Base-by-base conservation (phyloP, 1,140 invertebrate species). In the Diuraphis noxia region DNA sequence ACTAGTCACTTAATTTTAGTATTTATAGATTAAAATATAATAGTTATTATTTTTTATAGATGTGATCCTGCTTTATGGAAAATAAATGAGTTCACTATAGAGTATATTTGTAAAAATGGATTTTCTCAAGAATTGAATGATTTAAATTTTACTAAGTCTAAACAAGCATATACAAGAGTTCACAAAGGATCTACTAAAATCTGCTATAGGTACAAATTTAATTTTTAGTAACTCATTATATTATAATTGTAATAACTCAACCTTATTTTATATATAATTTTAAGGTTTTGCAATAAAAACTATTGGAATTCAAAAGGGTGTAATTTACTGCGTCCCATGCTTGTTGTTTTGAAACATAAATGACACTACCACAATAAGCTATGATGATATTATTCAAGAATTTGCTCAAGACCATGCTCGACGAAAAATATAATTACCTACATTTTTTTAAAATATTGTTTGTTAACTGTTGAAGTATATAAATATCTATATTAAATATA, bases 201-300 rank as follows among this genome's bases (percentile, higher is more conserved):
- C 63, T 72, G 34, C 63, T 34, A 72, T 72, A 72, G 63, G 63
- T 72, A 72, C 30, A 72, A n/a, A 34, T 72, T 72, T 72, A 72
- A 72, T 9, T 72, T 34, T 34, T 72, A 34, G n/a, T 72, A 34
- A 72, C 63, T 72, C 9, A 72, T 72, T 0, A n/a, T 72, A 72
- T 34, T 13, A 34, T 72, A 72, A 72, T 72, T 72, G 9, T 63
- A 63, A 63, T 63, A n/a, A 72, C 63, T 34, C 30, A 72, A 72
- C 30, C 30, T 72, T 34, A 72, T 72, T 72, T 72, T 72, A n/a
- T n/a, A 72, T 72, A 4, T 72, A 72, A 72, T 72, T 72, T 63
- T 72, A 72, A 72, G 63, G 10, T 72, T 72, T 72, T 72, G 63
- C 63, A 72, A 72, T 72, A 72, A 72, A 72, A 72, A 72, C n/a